Percentiles rank a stretch among this genome's conserved stretches.
phyloP scores from a whole-genome alignment of 2,797 vertebrate species.

The Miichthys miiuy region DNA sequence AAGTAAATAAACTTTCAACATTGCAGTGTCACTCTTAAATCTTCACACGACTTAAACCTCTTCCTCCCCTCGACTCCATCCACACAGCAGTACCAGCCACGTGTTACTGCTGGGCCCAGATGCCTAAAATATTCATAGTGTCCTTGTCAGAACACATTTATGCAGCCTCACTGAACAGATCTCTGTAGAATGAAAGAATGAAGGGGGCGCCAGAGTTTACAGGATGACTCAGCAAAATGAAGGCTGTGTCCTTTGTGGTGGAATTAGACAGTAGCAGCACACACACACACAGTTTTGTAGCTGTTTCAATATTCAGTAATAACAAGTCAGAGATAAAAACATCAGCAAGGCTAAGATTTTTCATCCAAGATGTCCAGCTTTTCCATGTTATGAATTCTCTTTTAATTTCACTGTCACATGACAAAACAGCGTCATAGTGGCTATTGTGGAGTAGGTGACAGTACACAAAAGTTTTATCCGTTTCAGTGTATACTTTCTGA shows the following conservation, averaged over 20 bases:
- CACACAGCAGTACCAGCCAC: conserved; percentile 45
- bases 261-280: conserved; percentile 15
- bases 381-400: not conserved
- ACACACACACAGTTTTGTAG: not conserved
- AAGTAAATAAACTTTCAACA: not conserved
- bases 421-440: not conserved
- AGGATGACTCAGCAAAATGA: conserved; percentile 64
- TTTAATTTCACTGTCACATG: no score
- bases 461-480: not conserved
- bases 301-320: conserved; percentile 14
- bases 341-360: not conserved
- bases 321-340: conserved; percentile 3
- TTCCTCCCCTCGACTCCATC: conserved; percentile 19
- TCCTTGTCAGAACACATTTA: conserved; percentile 79
- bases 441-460: not conserved
- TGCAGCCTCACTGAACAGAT: conserved; percentile 69
- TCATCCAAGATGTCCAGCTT: not conserved
- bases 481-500: not conserved
- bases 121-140: conserved; percentile 82
- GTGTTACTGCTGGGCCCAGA: conserved; percentile 57
- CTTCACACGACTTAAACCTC: conserved; percentile 20
- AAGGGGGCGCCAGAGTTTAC: conserved; percentile 28
- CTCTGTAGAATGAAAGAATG: conserved; percentile 53
- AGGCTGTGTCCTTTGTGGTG: conserved; percentile 27
- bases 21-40: conserved; percentile 16